These are phyloP conservation scores for Botia kubotai DNA, from an alignment of 2,797 vertebrate genomes.

Conservation along the genomic window DNA sequence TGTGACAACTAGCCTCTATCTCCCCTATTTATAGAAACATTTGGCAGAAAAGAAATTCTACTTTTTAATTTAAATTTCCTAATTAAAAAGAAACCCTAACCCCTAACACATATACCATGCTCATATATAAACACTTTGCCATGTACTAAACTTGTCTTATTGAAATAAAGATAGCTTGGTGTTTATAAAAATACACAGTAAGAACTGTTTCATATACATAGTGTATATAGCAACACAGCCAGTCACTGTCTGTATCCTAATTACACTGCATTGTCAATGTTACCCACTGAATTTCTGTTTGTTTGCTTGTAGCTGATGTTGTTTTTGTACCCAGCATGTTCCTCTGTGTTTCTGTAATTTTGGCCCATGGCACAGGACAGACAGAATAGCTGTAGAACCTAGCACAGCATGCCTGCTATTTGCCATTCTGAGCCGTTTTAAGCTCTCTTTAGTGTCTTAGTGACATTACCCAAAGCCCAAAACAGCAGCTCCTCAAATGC, in stretches of 20 bases:
- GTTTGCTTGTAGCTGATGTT: constrained; percentile 16
- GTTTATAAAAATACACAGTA: not conserved
- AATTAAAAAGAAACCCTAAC: not conserved
- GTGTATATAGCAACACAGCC: not conserved
- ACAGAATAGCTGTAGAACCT: constrained; percentile 72
- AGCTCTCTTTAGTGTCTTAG: constrained; percentile 78
- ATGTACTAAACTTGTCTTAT: constrained; percentile 6
- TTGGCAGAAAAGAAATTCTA: no score
- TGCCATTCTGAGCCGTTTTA: constrained; percentile 70
- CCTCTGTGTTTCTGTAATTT: constrained; percentile 22
- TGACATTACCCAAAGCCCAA: constrained; percentile 83
- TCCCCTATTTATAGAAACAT: no score
- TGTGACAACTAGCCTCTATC: no score
- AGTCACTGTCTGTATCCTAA: not conserved
- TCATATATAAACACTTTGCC: not conserved
- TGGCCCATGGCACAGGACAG: constrained; percentile 21
- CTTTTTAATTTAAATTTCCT: no score
- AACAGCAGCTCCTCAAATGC: constrained; percentile 82
- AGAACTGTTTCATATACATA: not conserved
- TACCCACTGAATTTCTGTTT: constrained; percentile 1
- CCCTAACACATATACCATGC: not conserved
- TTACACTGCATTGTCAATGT: constrained; percentile 33
- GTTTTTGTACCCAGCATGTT: not conserved
- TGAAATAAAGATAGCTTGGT: constrained; percentile 13
- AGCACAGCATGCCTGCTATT: constrained; percentile 80